These are phyloP conservation scores for Orchestes rusci DNA, from an alignment of 2,888 invertebrate species.

Conservation along the genomic window DNA sequence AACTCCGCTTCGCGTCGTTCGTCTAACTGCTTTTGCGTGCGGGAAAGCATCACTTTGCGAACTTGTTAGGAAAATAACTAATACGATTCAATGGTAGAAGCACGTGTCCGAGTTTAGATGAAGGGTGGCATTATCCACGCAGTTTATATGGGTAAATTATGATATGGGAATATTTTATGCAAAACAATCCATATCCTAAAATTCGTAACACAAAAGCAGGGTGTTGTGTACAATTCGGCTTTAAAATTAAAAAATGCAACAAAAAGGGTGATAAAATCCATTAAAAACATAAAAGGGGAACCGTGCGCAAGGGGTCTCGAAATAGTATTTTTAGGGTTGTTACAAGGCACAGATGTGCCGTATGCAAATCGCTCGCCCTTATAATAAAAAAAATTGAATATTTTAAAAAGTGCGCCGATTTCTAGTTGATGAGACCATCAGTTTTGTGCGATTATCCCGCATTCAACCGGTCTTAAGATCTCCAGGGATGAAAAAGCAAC, in stretches of 20 bases:
- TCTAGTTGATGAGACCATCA: conserved; percentile 7
- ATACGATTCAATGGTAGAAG: too few species aligned
- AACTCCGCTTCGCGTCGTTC: too few species aligned
- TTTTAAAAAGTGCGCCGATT: conserved; percentile 22
- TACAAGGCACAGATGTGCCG: conserved; percentile 25
- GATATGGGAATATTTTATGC: too few species aligned
- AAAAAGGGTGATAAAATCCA: conserved; percentile 37
- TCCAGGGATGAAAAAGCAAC: too few species aligned
- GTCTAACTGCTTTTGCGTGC: too few species aligned
- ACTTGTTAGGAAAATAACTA: too few species aligned
- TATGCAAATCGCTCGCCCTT: conserved; percentile 25
- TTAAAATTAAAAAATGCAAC: conserved; percentile 33
- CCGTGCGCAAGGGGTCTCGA: conserved; percentile 20
- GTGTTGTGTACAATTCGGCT: conserved; percentile 14
- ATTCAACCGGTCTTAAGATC: too few species aligned
- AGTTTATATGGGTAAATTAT: too few species aligned
- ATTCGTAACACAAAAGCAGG: conserved; percentile 12
- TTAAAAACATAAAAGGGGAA: conserved; percentile 36
- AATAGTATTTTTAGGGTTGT: conserved; percentile 24
- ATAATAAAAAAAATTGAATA: conserved; percentile 27
- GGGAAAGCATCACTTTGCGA: too few species aligned
- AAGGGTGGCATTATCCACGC: too few species aligned
- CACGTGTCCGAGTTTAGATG: too few species aligned
- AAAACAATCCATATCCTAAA: conserved; percentile 11
- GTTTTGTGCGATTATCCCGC: too few species aligned